Percentiles rank a stretch among this genome's conserved stretches.
These are phyloP conservation scores for Eurypyga helias DNA, from an alignment of 2,113 vertebrate genomes.

Conservation along the genomic window DNA sequence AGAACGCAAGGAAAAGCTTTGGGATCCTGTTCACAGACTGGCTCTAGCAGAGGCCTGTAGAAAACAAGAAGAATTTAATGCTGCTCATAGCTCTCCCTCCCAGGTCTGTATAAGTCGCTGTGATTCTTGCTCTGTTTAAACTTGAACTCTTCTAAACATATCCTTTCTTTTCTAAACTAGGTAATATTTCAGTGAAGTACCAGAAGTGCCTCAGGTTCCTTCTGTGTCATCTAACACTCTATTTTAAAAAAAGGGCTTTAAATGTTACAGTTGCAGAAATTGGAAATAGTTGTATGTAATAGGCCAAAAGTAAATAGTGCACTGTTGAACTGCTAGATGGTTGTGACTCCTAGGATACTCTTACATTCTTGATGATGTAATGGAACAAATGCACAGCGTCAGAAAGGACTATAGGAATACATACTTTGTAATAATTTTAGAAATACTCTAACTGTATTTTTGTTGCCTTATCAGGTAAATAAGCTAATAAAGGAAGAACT, in stretches of 20 bases:
- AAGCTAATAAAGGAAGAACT: slow-evolving; percentile 95
- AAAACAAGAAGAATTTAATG: slow-evolving; percentile 92
- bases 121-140: not conserved
- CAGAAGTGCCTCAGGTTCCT: not conserved
- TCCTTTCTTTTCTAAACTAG: not conserved
- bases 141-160: not conserved
- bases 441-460: not conserved
- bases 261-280: not conserved
- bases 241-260: not conserved
- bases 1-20: slow-evolving; percentile 96
- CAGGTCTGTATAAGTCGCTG: slow-evolving; percentile 79
- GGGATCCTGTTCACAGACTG: slow-evolving; percentile 93
- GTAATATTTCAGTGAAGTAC: not conserved
- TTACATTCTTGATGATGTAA: not conserved
- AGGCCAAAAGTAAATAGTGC: not conserved
- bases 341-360: not conserved
- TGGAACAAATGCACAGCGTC: not conserved
- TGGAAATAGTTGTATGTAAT: not conserved
- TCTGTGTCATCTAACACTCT: not conserved
- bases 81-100: slow-evolving; percentile 83
- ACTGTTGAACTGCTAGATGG: not conserved
- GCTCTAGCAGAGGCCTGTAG: slow-evolving; percentile 91
- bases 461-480: slow-evolving; percentile 71
- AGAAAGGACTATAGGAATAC: not conserved
- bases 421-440: not conserved